Conservation (phyloP, 2,888 invertebrate species). For the Exephanes ischioxanthus region DNA sequence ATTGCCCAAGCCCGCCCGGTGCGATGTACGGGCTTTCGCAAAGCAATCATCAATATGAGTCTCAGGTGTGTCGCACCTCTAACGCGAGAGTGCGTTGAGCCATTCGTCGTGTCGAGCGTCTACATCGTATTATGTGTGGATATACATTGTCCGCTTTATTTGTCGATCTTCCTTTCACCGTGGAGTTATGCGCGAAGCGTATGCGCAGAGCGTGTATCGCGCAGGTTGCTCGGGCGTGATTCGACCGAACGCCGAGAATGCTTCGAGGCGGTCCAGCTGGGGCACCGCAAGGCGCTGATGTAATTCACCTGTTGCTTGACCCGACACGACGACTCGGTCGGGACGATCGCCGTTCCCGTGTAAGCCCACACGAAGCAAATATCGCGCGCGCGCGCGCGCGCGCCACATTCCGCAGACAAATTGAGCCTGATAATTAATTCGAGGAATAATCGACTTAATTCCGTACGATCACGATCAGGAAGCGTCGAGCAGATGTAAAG, state of each 20-base stretch:
- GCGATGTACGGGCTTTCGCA: slow-evolving; percentile 46
- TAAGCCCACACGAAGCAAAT: slow-evolving; percentile 19
- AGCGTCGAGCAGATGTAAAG: slow-evolving; percentile 6
- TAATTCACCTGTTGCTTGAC: slow-evolving; percentile 69
- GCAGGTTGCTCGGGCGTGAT: slow-evolving; percentile 13
- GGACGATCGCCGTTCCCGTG: neutral
- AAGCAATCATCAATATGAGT: slow-evolving; percentile 26
- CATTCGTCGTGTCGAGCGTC: neutral
- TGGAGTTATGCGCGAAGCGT: slow-evolving; percentile 64
- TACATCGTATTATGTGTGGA: neutral
- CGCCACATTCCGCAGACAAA: slow-evolving; percentile 10
- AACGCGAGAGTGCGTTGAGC: slow-evolving; percentile 46
- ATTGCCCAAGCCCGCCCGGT: slow-evolving; percentile 46
- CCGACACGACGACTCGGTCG: slow-evolving; percentile 21
- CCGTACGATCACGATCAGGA: slow-evolving; percentile 13
- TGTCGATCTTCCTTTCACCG: slow-evolving; percentile 76
- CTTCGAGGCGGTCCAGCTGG: slow-evolving; percentile 30
- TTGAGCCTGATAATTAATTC: slow-evolving; percentile 40
- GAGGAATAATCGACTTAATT: slow-evolving; percentile 32
- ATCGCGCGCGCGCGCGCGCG: neutral
- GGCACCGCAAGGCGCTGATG: slow-evolving; percentile 58
- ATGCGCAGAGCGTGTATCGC: slow-evolving; percentile 56
- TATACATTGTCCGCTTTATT: slow-evolving; percentile 13
- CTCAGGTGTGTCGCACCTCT: slow-evolving; percentile 25
- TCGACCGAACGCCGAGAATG: slow-evolving; percentile 15